Conservation (phyloP, 23 tunicate species). For the Ciona savignyi region DNA sequence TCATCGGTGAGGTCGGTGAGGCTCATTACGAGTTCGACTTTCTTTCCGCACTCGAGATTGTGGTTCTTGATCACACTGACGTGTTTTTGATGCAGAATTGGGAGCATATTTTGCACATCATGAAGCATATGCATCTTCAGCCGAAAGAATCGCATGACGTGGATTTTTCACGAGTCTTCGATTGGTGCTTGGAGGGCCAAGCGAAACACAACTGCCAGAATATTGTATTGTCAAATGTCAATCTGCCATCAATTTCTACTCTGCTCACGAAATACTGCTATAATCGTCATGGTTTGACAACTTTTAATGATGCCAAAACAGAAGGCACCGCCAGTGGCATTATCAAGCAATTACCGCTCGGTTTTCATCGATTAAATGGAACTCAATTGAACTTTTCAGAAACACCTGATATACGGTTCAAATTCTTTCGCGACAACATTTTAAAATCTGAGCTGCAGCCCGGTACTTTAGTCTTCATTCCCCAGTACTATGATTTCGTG, state of each 20-base stretch:
- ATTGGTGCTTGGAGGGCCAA: conserved; percentile 56
- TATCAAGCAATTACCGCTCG: conserved; percentile 53
- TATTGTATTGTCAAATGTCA: conserved; percentile 31
- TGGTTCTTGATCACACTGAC: conserved; percentile 75
- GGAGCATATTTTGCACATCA: conserved; percentile 82
- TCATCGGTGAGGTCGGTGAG: conserved; percentile 83
- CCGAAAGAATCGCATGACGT: conserved; percentile 76
- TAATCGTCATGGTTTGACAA: conserved; percentile 52
- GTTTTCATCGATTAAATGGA: conserved; percentile 12
- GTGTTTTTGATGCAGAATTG: conserved; percentile 91
- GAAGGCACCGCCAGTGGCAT: conserved; percentile 55
- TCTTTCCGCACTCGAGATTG: conserved; percentile 71
- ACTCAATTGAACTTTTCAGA: conserved; percentile 3
- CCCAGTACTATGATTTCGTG: conserved; percentile 80
- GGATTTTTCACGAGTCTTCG: conserved; percentile 72
- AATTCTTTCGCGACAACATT: conserved; percentile 51
- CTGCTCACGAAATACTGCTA: conserved; percentile 52
- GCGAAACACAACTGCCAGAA: conserved; percentile 76
- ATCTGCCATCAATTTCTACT: conserved; percentile 32
- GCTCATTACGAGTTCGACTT: conserved; percentile 81
- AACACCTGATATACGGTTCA: conserved; percentile 36
- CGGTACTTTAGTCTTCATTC: conserved; percentile 44
- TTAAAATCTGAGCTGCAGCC: conserved; percentile 38
- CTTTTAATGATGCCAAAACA: conserved; percentile 12
- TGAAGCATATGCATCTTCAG: conserved; percentile 57